phyloP scores from a whole-genome alignment of 2,113 vertebrate genomes.

The Malurus melanocephalus region DNA sequence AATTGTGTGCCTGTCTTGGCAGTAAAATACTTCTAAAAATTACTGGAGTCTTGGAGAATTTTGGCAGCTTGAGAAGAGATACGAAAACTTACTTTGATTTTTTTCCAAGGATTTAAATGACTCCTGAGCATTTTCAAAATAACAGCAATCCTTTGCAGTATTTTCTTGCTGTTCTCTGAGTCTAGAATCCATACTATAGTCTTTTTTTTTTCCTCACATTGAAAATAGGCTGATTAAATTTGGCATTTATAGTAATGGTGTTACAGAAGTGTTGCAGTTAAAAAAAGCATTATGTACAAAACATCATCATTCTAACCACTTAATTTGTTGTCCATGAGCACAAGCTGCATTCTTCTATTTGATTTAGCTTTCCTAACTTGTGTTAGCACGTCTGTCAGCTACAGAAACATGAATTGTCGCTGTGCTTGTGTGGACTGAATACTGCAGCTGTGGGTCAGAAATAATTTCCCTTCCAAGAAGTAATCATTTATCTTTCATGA shows the following conservation, averaged over 20 bases:
- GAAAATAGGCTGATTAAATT: background rate
- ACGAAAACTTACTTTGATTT: background rate
- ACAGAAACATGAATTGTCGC: background rate
- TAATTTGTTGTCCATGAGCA: background rate
- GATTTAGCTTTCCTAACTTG: background rate
- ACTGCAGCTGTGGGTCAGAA: constrained; percentile 7
- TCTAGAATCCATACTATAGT: background rate
- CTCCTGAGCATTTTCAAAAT: background rate
- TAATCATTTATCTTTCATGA: background rate
- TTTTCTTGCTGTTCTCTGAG: background rate
- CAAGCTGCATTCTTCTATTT: background rate
- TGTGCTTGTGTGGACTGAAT: background rate
- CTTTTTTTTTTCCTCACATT: background rate
- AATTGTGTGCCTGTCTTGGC: background rate
- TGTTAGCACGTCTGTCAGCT: background rate
- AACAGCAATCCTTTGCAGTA: background rate
- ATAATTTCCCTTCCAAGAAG: constrained; percentile 5
- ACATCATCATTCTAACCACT: background rate
- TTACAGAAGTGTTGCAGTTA: background rate
- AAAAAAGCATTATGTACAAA: constrained; percentile 19
- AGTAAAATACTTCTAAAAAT: constrained; percentile 2
- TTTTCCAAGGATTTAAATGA: background rate
- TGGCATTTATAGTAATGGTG: background rate
- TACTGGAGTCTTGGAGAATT: background rate
- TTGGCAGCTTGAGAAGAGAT: constrained; percentile 2